These are phyloP conservation scores for Aleiodes sp. DNA, from an alignment of 1,140 invertebrate species.

Conservation along the genomic window DNA sequence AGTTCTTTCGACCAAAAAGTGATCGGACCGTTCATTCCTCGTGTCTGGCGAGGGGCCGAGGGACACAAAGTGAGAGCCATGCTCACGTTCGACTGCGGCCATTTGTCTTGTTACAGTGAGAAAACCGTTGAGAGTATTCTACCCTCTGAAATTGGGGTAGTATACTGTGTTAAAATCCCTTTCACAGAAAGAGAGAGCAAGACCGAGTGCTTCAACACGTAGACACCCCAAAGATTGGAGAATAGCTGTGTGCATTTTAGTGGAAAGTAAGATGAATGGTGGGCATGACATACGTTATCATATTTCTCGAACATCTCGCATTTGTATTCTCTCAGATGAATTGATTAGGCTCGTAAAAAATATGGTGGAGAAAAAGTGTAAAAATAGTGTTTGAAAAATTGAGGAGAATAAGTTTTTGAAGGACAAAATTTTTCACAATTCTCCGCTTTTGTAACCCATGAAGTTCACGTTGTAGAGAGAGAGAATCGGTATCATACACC, in stretches of 20 bases:
- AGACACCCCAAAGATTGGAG: conserved; percentile 4
- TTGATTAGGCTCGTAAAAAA: background rate
- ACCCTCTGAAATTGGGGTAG: conserved; percentile 16
- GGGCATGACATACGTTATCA: background rate
- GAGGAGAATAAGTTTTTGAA: background rate
- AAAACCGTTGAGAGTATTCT: background rate
- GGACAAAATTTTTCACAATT: background rate
- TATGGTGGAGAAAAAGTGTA: too few relatives aligned
- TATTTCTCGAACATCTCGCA: background rate
- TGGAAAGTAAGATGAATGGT: background rate
- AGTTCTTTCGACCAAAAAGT: too few relatives aligned
- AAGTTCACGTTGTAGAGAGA: too few relatives aligned
- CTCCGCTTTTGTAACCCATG: too few relatives aligned
- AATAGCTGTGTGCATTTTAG: background rate
- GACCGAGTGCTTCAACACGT: background rate
- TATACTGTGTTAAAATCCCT: background rate
- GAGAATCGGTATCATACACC: too few relatives aligned
- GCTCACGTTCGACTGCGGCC: conserved; percentile 49
- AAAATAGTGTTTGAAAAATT: too few relatives aligned
- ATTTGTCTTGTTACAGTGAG: conserved; percentile 52
- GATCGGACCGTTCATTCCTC: conserved; percentile 54
- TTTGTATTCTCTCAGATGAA: background rate
- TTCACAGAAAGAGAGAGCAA: background rate
- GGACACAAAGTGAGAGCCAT: conserved; percentile 53
- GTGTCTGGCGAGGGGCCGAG: conserved; percentile 41